Base-by-base conservation (phyloP, 2,888 invertebrate genomes). In the Drosophila antonietae region DNA sequence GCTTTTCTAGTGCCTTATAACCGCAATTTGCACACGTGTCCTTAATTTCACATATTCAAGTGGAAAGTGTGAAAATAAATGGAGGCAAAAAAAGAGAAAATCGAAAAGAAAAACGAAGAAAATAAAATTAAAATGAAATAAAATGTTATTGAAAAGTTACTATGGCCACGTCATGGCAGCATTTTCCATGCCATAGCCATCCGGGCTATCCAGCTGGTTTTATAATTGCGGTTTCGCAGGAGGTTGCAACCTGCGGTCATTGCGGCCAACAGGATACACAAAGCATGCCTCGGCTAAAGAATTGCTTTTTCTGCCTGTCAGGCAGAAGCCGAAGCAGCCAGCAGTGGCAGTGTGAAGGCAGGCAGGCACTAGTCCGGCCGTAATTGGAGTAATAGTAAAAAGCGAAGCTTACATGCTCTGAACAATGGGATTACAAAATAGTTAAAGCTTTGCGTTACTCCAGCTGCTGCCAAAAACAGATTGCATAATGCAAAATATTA, bases 161-260 rank as follows among this genome's bases (percentile, higher is more conserved):
- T 52, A 64, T 49, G 66, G 60, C 60, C 49, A 33, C 59, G 51
- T 47, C 63, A 52, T 55, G 35, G 57, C 37, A 18, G 23, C n/a
- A 37, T 43, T 52, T 61, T 53, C 63, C 49, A 46, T 20, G 9
- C 43, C 23, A 46, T 4, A 33, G 33, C 12, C 35, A 35, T 39
- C 15, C 39, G 35, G 35, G 52, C 41, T 53, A 44, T 18, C 68
- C 72, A 70, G 70, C 73, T 73, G 72, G 83, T 64, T 78, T 76
- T 86, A 86, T 89, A 89, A 86, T 86, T 86, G 85, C 88, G 85
- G 85, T 84, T 88, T 78, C 69, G 62, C 84, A 77, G 80, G 63
- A 84, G 75, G 62, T 68, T 83, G 78, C 72, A 63, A 72, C 78
- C 83, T 81, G 83, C 76, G 84, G 84, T 89, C 85, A 81, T 52